A percentile compares a stretch with the other conserved stretches of the same genome.
Conservation (phyloP, 1,140 invertebrate genomes). For the Gryon sp. region DNA sequence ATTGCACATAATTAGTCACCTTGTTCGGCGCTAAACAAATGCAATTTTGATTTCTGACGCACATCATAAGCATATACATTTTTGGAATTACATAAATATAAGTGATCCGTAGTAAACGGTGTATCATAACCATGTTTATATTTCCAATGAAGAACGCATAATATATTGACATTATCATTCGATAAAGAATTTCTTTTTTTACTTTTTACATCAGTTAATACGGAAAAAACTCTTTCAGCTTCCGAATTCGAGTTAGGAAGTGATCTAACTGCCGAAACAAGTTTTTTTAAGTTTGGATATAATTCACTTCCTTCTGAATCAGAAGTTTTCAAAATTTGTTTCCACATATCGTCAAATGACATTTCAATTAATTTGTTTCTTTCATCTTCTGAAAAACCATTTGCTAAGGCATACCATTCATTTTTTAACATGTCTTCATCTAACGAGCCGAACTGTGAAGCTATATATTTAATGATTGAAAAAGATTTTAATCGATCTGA, state of each 20-base stretch:
- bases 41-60: no score
- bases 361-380: neutral
- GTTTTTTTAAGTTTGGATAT: neutral
- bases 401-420: slow-evolving; percentile 2
- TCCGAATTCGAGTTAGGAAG: slow-evolving; percentile 3
- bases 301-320: neutral
- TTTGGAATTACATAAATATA: no score
- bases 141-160: no score
- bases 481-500: neutral
- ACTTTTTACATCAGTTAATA: no score
- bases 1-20: no score
- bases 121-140: no score
- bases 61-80: no score
- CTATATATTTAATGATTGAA: neutral
- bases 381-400: neutral
- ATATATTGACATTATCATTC: no score
- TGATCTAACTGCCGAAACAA: neutral
- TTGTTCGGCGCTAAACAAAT: no score
- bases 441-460: neutral
- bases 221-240: slow-evolving; percentile 4
- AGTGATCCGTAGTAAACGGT: no score
- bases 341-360: slow-evolving; percentile 19
- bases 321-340: neutral
- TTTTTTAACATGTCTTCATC: neutral
- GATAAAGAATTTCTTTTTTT: no score